phyloP scores from a whole-genome alignment of 2,888 invertebrate genomes.

The Oligia fasciuncula region DNA sequence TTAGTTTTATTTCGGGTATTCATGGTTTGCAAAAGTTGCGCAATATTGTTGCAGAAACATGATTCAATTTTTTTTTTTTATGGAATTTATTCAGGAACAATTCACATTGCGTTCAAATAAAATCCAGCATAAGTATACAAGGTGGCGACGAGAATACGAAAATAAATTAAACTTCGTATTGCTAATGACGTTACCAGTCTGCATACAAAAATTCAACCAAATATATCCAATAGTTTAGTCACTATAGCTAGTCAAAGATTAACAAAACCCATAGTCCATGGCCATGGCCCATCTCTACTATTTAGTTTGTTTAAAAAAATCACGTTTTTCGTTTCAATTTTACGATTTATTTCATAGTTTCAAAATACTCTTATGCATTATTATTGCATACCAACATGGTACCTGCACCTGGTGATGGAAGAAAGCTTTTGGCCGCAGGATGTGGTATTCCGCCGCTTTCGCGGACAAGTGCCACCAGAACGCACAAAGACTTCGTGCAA shows the following conservation, averaged over 20 bases:
- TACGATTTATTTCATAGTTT: background rate
- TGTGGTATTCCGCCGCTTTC: too few species aligned
- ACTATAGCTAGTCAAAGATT: background rate
- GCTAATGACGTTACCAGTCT: background rate
- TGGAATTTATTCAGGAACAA: background rate
- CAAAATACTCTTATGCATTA: background rate
- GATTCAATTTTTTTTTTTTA: too few species aligned
- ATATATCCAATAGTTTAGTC: background rate
- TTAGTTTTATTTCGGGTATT: slow-evolving; percentile 2
- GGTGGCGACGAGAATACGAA: background rate
- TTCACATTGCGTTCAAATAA: background rate
- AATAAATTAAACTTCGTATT: background rate
- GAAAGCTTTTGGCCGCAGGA: too few species aligned
- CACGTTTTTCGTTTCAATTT: background rate
- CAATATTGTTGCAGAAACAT: slow-evolving; percentile 4
- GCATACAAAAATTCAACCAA: background rate
- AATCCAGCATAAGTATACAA: background rate
- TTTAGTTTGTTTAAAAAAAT: background rate
- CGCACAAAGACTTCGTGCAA: too few species aligned
- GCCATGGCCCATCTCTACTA: background rate
- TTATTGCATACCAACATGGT: background rate
- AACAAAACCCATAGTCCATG: background rate
- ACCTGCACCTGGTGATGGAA: too few species aligned
- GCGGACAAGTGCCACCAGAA: too few species aligned
- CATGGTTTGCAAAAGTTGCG: background rate